Evolutionary conservation across 1,140 invertebrate species (phyloP).

Genomic region (Berghia stephanieae): DNA sequence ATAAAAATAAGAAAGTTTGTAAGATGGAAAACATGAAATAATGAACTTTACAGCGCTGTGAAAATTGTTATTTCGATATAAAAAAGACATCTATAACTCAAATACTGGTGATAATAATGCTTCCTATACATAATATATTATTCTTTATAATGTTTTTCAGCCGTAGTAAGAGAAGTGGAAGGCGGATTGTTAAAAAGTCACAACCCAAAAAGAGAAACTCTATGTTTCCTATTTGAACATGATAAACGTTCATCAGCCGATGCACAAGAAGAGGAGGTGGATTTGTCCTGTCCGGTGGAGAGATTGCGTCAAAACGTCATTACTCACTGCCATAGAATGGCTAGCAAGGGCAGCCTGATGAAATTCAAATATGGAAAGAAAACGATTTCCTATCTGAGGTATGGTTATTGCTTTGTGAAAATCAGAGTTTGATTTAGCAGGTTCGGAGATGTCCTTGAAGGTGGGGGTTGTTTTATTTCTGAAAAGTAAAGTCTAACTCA

Average conservation of each 20-base stretch:
- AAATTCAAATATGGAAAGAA: constrained; percentile 32
- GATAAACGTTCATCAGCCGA: constrained; percentile 12
- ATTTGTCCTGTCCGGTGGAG: constrained; percentile 5
- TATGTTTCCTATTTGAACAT: too few species aligned
- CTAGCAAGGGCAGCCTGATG: constrained; percentile 31
- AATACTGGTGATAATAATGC: too few species aligned
- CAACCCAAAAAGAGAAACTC: constrained; percentile 29
- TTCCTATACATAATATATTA: too few species aligned
- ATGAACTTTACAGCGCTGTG: too few species aligned
- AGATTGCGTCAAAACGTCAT: constrained; percentile 25
- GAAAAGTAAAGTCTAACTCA: too few species aligned
- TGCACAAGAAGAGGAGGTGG: background rate
- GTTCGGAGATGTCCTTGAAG: too few species aligned
- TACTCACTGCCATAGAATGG: constrained; percentile 26
- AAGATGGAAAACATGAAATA: too few species aligned
- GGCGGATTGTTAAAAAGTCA: constrained; percentile 26
- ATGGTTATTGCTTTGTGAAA: constrained; percentile 14
- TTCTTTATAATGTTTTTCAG: constrained; percentile 19
- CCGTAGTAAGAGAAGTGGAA: constrained; percentile 35
- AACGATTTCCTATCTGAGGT: constrained; percentile 34
- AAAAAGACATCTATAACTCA: too few species aligned
- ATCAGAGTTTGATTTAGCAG: too few species aligned
- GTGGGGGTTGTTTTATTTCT: too few species aligned
- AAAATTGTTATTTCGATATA: too few species aligned
- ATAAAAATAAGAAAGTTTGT: too few species aligned